Conservation (phyloP, 1,140 invertebrate species). For the Globodera ellingtonae region DNA sequence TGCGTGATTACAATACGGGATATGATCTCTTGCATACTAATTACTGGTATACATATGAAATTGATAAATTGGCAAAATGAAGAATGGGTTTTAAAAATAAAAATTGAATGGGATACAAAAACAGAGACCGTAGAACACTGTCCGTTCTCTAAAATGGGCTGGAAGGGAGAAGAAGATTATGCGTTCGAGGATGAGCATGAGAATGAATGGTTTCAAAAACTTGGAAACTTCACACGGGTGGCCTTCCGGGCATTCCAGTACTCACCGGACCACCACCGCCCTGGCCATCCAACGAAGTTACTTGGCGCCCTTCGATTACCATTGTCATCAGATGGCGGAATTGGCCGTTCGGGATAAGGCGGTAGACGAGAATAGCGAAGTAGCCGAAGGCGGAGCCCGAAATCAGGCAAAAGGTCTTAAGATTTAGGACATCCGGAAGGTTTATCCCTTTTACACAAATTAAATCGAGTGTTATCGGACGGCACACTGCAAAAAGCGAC, state of each 20-base stretch:
- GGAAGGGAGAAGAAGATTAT: not conserved
- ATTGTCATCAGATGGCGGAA: conserved; percentile 44
- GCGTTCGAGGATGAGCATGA: not conserved
- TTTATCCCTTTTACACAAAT: not conserved
- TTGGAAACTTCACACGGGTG: not conserved
- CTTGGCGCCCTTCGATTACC: conserved; percentile 34
- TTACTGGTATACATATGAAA: too few species aligned
- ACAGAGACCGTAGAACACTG: too few species aligned
- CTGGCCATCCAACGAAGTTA: conserved; percentile 17
- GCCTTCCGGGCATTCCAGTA: conserved; percentile 12
- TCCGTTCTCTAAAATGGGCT: too few species aligned
- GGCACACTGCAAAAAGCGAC: not conserved
- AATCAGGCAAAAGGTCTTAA: conserved; percentile 35
- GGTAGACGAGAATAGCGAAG: conserved; percentile 40
- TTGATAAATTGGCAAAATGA: too few species aligned
- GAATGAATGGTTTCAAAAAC: not conserved
- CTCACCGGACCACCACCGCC: not conserved
- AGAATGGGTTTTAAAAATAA: too few species aligned
- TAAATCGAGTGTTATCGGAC: not conserved
- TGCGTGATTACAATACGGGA: too few species aligned
- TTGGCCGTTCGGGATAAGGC: conserved; percentile 33
- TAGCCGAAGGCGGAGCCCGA: conserved; percentile 30
- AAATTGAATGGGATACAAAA: too few species aligned
- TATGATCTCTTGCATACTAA: too few species aligned
- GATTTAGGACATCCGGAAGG: not conserved